These are phyloP conservation scores for Ophraella communa DNA, from an alignment of 2,888 invertebrate genomes.

Conservation along the genomic window DNA sequence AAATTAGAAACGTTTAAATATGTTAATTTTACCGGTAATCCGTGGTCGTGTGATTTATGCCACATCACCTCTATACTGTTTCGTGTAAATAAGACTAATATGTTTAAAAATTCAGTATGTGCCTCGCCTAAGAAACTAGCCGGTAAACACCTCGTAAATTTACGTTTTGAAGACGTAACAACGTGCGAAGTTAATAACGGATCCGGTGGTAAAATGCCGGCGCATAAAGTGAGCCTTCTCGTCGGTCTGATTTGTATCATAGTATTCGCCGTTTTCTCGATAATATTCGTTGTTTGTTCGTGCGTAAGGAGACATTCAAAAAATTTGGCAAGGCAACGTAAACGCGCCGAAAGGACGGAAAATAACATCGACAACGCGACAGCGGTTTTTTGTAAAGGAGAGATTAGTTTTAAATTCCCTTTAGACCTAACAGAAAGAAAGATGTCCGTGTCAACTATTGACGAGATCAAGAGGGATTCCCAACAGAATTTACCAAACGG, in stretches of 20 bases:
- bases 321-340: slow-evolving; percentile 60
- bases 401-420: slow-evolving; percentile 68
- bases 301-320: slow-evolving; percentile 73
- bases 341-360: slow-evolving; percentile 46
- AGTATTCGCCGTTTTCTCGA: slow-evolving; percentile 62
- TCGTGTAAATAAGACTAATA: slow-evolving; percentile 64
- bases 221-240: slow-evolving; percentile 61
- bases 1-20: slow-evolving; percentile 66
- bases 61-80: slow-evolving; percentile 66
- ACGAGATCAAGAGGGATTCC: slow-evolving; percentile 58
- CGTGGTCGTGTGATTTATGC: slow-evolving; percentile 75
- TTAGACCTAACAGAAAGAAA: slow-evolving; percentile 59
- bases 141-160: slow-evolving; percentile 58
- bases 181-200: slow-evolving; percentile 62
- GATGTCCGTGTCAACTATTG: slow-evolving; percentile 59
- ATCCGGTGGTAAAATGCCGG: slow-evolving; percentile 54
- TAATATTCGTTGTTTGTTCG: slow-evolving; percentile 65
- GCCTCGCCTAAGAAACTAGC: slow-evolving; percentile 65
- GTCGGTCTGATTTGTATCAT: slow-evolving; percentile 61
- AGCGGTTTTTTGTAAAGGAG: slow-evolving; percentile 59
- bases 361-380: slow-evolving; percentile 56
- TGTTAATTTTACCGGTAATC: slow-evolving; percentile 67
- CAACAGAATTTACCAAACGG: slow-evolving; percentile 54
- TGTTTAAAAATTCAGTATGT: slow-evolving; percentile 66
- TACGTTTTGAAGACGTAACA: slow-evolving; percentile 57